Conservation (phyloP, 64 coral and sea anemone genomes). For the Acropora yongei region DNA sequence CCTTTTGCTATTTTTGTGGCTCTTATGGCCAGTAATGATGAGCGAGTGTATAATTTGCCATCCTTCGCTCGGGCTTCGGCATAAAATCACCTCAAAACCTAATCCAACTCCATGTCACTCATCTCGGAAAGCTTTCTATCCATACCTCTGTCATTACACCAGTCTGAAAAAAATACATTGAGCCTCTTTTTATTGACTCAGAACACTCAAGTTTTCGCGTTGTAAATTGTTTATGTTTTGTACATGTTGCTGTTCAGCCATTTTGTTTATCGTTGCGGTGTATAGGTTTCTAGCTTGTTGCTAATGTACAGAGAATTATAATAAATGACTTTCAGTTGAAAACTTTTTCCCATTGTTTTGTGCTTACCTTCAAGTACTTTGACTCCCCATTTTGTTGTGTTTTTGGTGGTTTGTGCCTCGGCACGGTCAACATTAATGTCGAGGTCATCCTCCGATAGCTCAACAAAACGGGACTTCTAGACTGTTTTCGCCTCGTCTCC, state of each 20-base stretch:
- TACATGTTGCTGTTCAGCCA: too few species aligned
- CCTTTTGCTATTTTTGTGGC: conserved; percentile 13
- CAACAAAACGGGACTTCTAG: neutral
- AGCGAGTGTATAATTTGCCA: conserved; percentile 47
- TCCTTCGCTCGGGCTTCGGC: conserved; percentile 48
- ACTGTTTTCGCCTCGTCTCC: neutral
- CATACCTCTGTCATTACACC: neutral
- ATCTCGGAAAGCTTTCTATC: neutral
- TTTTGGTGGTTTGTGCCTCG: neutral
- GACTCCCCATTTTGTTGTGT: conserved; percentile 8
- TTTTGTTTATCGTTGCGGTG: conserved; percentile 10
- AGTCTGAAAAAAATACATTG: conserved; percentile 24
- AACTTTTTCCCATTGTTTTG: neutral
- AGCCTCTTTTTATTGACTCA: neutral
- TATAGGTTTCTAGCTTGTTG: neutral
- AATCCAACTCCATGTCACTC: neutral
- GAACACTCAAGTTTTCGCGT: neutral
- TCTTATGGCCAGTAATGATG: conserved; percentile 47
- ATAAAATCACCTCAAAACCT: conserved; percentile 34
- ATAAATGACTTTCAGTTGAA: conserved; percentile 17
- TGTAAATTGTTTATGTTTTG: conserved; percentile 8
- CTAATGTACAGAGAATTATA: neutral
- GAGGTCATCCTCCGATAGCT: neutral
- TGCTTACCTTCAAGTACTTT: too few species aligned
- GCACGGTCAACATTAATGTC: neutral